phyloP scores from a whole-genome alignment of 2,888 invertebrate genomes.

The Amiota communis region DNA sequence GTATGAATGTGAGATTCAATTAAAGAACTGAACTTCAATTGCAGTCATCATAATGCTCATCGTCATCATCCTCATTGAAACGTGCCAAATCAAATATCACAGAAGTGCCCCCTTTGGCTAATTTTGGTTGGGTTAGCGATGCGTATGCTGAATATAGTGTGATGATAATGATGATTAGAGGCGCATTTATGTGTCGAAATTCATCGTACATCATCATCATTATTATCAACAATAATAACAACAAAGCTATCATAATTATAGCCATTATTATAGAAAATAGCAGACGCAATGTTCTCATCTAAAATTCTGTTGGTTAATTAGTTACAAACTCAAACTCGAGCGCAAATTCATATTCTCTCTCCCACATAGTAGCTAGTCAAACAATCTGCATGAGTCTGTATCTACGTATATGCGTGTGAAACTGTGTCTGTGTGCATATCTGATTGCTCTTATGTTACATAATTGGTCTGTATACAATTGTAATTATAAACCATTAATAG shows the following conservation, averaged over 20 bases:
- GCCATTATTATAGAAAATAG: constrained; percentile 21
- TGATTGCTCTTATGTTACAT: constrained; percentile 44
- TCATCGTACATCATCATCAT: constrained; percentile 19
- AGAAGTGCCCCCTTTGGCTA: no score
- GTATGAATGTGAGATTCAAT: constrained; percentile 56
- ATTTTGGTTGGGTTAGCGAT: not conserved
- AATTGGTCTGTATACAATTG: constrained; percentile 65
- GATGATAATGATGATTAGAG: not conserved
- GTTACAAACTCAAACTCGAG: constrained; percentile 39
- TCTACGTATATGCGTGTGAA: not conserved
- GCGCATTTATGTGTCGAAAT: not conserved
- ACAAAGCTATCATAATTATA: constrained; percentile 45
- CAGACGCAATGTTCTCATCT: constrained; percentile 22
- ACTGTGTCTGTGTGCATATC: not conserved
- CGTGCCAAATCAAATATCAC: no score
- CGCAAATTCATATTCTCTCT: not conserved
- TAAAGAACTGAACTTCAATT: constrained; percentile 52
- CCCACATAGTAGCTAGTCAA: not conserved
- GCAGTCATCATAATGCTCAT: not conserved
- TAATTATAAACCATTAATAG: constrained; percentile 69
- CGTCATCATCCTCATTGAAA: no score
- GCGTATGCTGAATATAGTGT: not conserved
- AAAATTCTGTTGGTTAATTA: constrained; percentile 56
- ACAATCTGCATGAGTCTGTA: constrained; percentile 19
- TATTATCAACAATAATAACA: not conserved